Evolutionary conservation across 2,797 vertebrate genomes (phyloP), one percentile per base, ranked within the genome.

Genomic region (Cetoscarus ocellatus): DNA sequence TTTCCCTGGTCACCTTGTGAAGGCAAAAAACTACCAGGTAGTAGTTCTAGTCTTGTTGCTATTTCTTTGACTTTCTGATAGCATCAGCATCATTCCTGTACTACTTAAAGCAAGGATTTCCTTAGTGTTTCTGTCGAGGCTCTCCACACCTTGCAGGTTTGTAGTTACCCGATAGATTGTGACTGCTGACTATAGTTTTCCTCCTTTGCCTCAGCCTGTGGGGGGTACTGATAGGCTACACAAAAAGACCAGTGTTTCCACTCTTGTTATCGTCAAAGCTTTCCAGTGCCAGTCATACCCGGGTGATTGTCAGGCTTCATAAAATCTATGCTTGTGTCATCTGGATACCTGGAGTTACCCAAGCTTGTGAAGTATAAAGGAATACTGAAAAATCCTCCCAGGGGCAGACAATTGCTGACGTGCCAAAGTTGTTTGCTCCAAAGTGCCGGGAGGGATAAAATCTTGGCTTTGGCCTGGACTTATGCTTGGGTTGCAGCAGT

Each of bases 261-360:
- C 45, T 89, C 79, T 75, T 61, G 61, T 73, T 79, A 80, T 49
- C 39, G 35, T 77, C 86, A 75, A 60, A 48, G 60, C 62, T 78
- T 48, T 75, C 58, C 10, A 38, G 63, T 65, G 52, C 39, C 61
- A 78, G 73, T 60, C 70, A 67, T 64, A 76, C 53, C 42, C 48
- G 38, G 48, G 35, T 68, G 49, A 88, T 85, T 89, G 87, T 90
- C 89, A 91, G 73, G 18, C 70, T 83, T 82, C 72, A 89, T 92
- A 77, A 91, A 88, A 88, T 73, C 73, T 75, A 51, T 66, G 70
- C 56, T 40, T 63, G 38, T 57, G 70, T 68, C 38, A 61, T 64
- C 44, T 18, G 53, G 52, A 27, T 80, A 76, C 62, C 52, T 78
- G 45, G 51, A 80, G 69, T 70, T 65, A 9, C 17, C 59, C n/a